Evolutionary conservation across 2,888 invertebrate species (phyloP).

Genomic region (Cabera pusaria): DNA sequence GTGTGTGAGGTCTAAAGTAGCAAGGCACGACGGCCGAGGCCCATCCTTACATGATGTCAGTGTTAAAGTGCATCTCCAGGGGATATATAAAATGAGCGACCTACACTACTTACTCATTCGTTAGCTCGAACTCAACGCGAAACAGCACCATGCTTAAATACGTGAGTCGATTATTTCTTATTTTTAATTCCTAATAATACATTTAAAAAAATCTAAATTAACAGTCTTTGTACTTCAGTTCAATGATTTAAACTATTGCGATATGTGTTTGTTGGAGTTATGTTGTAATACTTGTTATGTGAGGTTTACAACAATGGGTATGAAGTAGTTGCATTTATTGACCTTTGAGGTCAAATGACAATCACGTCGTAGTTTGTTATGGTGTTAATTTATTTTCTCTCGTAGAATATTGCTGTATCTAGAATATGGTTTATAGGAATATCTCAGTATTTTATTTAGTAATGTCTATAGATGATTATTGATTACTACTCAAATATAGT

Average conservation of each 20-base stretch:
- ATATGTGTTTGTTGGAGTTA: constrained; percentile 46
- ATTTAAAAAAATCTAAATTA: constrained; percentile 25
- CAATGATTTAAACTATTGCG: constrained; percentile 30
- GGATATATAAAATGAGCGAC: constrained; percentile 75
- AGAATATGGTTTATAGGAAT: too few relatives aligned
- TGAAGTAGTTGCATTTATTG: constrained; percentile 36
- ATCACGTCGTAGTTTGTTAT: not conserved
- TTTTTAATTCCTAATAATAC: constrained; percentile 25
- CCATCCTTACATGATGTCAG: constrained; percentile 74
- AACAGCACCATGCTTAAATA: constrained; percentile 79
- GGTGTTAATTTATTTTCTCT: too few relatives aligned
- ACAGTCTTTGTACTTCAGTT: not conserved
- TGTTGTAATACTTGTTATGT: constrained; percentile 16
- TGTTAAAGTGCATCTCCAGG: constrained; percentile 65
- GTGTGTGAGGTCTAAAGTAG: constrained; percentile 44
- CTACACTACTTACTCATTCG: constrained; percentile 76
- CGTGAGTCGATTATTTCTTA: constrained; percentile 59
- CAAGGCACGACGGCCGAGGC: constrained; percentile 46
- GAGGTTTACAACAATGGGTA: constrained; percentile 42
- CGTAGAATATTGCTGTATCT: too few relatives aligned
- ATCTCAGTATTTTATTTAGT: too few relatives aligned
- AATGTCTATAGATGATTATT: too few relatives aligned
- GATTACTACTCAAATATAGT: too few relatives aligned
- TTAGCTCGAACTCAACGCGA: constrained; percentile 76
- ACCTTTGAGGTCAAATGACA: constrained; percentile 24